Evolutionary conservation across 1,140 invertebrate species (phyloP), one percentile per base, ranked within the genome.

Genomic region (Lordiphosa mommai): DNA sequence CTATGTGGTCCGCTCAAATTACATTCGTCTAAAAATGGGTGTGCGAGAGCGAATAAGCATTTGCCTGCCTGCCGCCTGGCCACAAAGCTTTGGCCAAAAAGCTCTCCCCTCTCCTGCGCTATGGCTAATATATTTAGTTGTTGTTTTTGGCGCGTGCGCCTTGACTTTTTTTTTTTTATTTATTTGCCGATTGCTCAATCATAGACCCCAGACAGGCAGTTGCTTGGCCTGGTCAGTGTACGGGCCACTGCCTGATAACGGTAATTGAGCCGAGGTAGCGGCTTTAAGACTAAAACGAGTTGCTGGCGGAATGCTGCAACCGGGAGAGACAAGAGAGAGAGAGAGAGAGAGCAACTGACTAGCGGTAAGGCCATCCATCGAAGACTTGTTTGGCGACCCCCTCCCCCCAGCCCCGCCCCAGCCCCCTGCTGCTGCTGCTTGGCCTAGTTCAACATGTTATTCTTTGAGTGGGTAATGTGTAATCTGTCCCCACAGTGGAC

Each of bases 1-100:
- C 66, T 80, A 80, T 82, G 51, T 23, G 71, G 61, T 23, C 71
- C 76, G 71, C 76, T 88, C 86, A 88, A 88, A 88, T 88, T 88
- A 88, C 86, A 88, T 79, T 86, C 73, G 61, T 61, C 86, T 84
- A 88, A 88, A 88, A 88, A 88, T 88, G 86, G 86, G 86, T 82
- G 68, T 77, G 77, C 69, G 59, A 65, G 63, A 86, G 74, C 61
- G 66, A 85, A 65, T 47, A n/a, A 36, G 36, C 48, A 10, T 27
- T 17, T 55, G 30, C 16, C 36, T 33, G 46, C n/a, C n/a, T n/a
- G n/a, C n/a, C 34, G 51, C 50, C 32, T 43, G 36, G 36, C 49
- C 29, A 40, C 34, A 38, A 80, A 71, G 71, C 76, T 80, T 77
- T 55, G 27, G 10, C 14, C n/a, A 34, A 64, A 64, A 74, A 74